phyloP scores from a whole-genome alignment of 2,113 vertebrate genomes.

The Haplotaxodon microlepis region DNA sequence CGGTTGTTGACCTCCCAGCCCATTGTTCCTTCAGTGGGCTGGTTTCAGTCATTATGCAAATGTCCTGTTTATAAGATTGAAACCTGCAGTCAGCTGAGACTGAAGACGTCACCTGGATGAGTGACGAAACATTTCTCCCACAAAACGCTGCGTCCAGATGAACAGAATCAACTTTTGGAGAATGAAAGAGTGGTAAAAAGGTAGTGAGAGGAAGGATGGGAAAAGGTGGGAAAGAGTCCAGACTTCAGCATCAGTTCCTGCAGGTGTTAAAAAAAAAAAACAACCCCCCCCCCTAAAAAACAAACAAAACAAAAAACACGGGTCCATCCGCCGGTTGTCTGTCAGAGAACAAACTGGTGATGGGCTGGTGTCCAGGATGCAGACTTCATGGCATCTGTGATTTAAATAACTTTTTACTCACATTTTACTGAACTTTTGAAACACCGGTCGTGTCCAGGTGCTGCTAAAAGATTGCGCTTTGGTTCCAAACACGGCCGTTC shows the following conservation, averaged over 20 bases:
- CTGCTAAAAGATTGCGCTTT: background rate
- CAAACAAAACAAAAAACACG: accelerated
- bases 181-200: background rate
- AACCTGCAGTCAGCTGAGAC: background rate
- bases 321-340: accelerated
- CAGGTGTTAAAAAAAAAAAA: background rate
- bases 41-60: too few species aligned
- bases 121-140: background rate
- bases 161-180: accelerated
- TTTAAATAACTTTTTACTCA: background rate
- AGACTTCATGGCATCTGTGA: background rate
- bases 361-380: background rate
- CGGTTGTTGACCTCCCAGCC: too few species aligned
- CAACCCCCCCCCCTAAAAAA: accelerated
- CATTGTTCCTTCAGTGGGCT: too few species aligned
- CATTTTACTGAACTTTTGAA: background rate
- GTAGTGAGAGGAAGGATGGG: background rate
- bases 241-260: background rate
- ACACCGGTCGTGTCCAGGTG: background rate
- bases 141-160: background rate
- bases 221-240: background rate
- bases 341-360: background rate
- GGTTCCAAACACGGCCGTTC: accelerated
- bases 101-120: accelerated
- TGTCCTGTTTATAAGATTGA: too few species aligned